Base-by-base conservation (phyloP, 2,113 vertebrate genomes). In the Hyperopisus bebe region DNA sequence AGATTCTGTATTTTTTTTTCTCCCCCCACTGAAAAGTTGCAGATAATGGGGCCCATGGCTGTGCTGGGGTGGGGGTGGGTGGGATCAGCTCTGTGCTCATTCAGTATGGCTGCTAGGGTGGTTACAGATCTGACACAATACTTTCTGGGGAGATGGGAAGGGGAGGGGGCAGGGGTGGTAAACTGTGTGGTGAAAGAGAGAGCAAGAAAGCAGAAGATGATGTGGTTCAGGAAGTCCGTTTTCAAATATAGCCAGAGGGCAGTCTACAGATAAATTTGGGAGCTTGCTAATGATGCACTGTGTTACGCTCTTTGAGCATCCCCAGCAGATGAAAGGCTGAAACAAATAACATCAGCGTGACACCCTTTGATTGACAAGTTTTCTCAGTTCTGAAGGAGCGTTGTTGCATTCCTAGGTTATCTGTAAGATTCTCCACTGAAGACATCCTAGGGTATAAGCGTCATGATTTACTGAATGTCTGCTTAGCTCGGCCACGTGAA, bases 141-240 rank as follows among this genome's bases (percentile, higher is more conserved):
- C 19, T 87, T 66, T 85, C 31, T 27, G 48, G 27, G 27, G 31
- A 47, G 50, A 51, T 27, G 58, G 24, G 27, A 74, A 70, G 44
- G 66, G 55, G 13, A n/a, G 66, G 48, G 35, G 74, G 89, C 70
- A 82, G 66, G 3, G 89, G 89, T 46, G 83, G 88, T 82, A 88
- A 27, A 19, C 31, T 24, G 48, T 17, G 48, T 88, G 70, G 82
- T 7, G 70, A 44, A 17, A 46, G 24, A 51, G n/a, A 3, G 31
- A 47, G 58, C 53, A 42, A 83, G 89, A 92, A 92, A 91, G 84
- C 92, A 92, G 90, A 94, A 90, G 89, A 92, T 3, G 47, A 62
- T 51, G 84, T 10, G 13, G 89, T 44, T 9, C 91, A 94, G 95
- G 94, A 95, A 95, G 91, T 93, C 91, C 19, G 88, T 44, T 55